Evolutionary conservation across 2,888 invertebrate species (phyloP).

Genomic region (Agrochola circellaris): DNA sequence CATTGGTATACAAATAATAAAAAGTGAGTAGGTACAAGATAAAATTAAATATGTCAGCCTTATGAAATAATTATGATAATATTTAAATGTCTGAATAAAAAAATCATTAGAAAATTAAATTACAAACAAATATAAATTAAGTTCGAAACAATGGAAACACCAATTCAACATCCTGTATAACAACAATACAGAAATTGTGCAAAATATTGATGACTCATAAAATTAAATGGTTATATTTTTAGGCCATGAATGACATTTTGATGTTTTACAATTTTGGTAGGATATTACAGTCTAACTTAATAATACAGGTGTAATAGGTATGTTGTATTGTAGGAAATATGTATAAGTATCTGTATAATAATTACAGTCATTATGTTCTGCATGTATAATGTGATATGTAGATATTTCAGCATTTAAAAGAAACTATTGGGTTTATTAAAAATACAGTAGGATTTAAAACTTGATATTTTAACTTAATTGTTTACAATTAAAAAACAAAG

Average conservation of each 20-base stretch:
- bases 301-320: not conserved
- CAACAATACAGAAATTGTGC: conserved; percentile 9
- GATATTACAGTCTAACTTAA: not conserved
- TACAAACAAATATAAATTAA: too few relatives aligned
- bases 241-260: not conserved
- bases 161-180: not conserved
- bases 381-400: not conserved
- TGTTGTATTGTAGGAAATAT: too few relatives aligned
- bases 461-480: not conserved
- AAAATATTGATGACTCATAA: conserved; percentile 15
- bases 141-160: too few relatives aligned
- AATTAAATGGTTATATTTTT: not conserved
- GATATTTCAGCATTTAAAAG: not conserved
- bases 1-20: too few relatives aligned
- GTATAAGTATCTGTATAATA: not conserved
- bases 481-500: not conserved
- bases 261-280: not conserved
- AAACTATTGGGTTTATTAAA: not conserved
- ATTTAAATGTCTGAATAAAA: too few relatives aligned
- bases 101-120: too few relatives aligned
- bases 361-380: not conserved
- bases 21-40: too few relatives aligned
- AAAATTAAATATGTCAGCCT: too few relatives aligned
- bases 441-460: not conserved
- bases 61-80: too few relatives aligned